Evolutionary conservation across 2,888 invertebrate species (phyloP), one percentile per base, ranked within the genome.

Genomic region (Pristionchus mayeri): DNA sequence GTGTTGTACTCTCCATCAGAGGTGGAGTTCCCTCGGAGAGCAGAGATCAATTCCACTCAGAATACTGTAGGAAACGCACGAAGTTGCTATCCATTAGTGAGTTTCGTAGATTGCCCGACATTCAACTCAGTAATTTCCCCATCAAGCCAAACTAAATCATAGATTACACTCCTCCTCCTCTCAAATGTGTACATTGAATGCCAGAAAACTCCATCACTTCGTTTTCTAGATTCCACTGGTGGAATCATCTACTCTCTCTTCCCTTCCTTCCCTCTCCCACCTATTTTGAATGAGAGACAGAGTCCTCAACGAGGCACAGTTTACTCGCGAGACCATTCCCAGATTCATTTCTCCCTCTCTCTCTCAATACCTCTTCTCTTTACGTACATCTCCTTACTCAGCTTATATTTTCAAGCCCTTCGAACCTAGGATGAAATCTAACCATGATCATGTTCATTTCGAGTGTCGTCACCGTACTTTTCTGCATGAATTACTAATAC

Each of bases 131-230:
- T 60, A 27, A 60, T 9, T 24, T 54, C 24, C 60, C 2, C n/a
- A 60, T 60, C 60, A 60, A 1, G 27, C 9, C 60, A 60, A 60
- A 60, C 60, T 60, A 60, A 60, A 60, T 60, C 60, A 60, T 60
- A 60, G 60, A 60, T 60, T 60, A 60, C 18, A 30, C 60, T 30
- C 13, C 24, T 24, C 54, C 54, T 24, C n/a, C n/a, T 54, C n/a
- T 21, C n/a, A 54, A 16, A 24, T 54, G n/a, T 0, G 54, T 24
- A 54, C 54, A 54, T 54, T 3, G 24, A 54, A 54, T 54, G 24
- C 24, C n/a, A 24, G 3, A 6, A 54, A 24, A 54, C 54, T 18
- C 60, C 16, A 30, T 60, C 30, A 60, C 27, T 30, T 30, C 27
- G 13, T 24, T 13, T 60, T n/a, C 60, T 27, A n/a, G 57, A 57